phyloP scores from a whole-genome alignment of 2,113 vertebrate genomes.

The Procavia capensis region DNA sequence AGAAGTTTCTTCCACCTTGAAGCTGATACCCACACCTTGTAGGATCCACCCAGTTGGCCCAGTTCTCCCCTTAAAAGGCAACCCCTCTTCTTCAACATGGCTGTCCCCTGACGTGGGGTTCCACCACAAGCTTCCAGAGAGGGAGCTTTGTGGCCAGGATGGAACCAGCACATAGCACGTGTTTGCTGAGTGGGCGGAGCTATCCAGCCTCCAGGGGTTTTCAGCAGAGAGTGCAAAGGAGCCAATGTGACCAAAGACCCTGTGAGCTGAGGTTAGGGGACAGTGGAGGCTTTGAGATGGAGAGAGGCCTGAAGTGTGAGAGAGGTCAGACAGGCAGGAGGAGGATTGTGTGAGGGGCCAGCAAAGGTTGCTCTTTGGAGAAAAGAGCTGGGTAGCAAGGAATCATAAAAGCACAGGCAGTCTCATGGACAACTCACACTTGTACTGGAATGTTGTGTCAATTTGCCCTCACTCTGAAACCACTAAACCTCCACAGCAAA shows the following conservation, averaged over 20 bases:
- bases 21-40: neutral
- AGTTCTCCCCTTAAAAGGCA: neutral
- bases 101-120: neutral
- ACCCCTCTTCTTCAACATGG: neutral
- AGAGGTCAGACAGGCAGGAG: too few species aligned
- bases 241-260: neutral
- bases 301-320: accelerated
- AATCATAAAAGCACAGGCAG: too few species aligned
- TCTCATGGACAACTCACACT: too few species aligned
- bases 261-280: neutral
- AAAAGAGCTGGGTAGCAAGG: too few species aligned
- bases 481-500: too few species aligned
- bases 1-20: neutral
- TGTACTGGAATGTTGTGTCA: too few species aligned
- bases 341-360: too few species aligned
- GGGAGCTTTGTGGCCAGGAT: neutral
- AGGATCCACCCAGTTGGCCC: neutral
- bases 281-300: neutral
- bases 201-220: neutral
- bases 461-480: too few species aligned
- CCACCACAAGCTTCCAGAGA: neutral
- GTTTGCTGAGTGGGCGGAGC: too few species aligned
- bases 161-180: too few species aligned
- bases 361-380: neutral
- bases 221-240: neutral